Base-by-base conservation (phyloP, 2,113 vertebrate species). In the Gambusia affinis region DNA sequence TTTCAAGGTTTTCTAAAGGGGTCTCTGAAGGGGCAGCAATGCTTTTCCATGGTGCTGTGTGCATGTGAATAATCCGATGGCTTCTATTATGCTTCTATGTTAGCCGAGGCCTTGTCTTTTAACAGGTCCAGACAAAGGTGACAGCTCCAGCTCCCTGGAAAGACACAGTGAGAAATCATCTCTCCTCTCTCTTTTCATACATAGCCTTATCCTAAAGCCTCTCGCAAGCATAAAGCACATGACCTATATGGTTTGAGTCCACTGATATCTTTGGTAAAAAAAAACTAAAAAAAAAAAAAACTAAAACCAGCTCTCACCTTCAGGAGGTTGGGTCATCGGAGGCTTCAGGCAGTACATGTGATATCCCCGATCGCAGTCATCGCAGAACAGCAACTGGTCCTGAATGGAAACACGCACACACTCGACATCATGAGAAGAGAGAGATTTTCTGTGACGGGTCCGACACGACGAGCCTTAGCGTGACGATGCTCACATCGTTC, bases 341-440 rank as follows among this genome's bases (percentile, higher is more conserved):
- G 98, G 97, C 80, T 96, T 99, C 92, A 99, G 95, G 91, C 98
- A 99, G 93, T 99, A 99, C 98, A 99, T 99, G 93, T 99, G 98
- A 91, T 99, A 99, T 83, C 98, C 98, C 84, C 97, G 95, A 93
- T 99, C 98, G 86, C 98, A 99, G 94, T 99, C 98, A 61, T 99
- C 97, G 61, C 98, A 99, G 94, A 99, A 99, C 88, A 99, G 95
- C 42, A 99, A 95, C 95, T 99, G 97, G 94, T 99, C 97, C 98
- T 95, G 28, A 61, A 78, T 15, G 1, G 7, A 51, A 47, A 17
- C 15, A 47, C 44, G 82, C 19, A 77, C 19, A 83, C 19, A 73
- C 24, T 61, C 19, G 4, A 37, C 61, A 68, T n/a, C 19, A 47
- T 77, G 5, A 61, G 29, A 61, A 28, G 11, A 29, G 28, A 28